These are phyloP conservation scores for Dipodomys ordii DNA, from an alignment of 2,113 vertebrate genomes.

Conservation along the genomic window DNA sequence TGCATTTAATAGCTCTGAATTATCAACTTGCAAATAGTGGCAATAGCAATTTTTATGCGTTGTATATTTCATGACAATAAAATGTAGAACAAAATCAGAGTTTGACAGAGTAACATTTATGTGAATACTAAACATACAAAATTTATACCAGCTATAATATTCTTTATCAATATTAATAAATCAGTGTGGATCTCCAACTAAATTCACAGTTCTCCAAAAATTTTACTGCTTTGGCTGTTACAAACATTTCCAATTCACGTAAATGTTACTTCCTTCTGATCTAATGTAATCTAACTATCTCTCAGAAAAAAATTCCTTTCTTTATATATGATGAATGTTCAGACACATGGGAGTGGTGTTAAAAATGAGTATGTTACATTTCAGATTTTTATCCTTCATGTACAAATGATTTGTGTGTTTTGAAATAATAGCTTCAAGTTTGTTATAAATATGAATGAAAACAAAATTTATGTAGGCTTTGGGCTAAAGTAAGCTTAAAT, in stretches of 20 bases:
- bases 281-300: background rate
- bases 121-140: background rate
- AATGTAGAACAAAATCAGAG: background rate
- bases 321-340: slow-evolving; percentile 16
- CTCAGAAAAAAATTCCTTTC: background rate
- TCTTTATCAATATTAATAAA: background rate
- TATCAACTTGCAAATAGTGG: background rate
- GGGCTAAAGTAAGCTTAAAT: background rate
- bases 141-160: background rate
- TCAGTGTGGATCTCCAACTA: background rate
- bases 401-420: background rate
- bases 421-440: background rate
- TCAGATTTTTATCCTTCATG: background rate
- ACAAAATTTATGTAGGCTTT: background rate
- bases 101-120: background rate
- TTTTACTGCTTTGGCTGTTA: background rate
- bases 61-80: background rate
- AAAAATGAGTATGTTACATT: background rate
- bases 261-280: background rate
- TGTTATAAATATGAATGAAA: slow-evolving; percentile 7
- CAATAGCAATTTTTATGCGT: background rate
- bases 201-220: background rate
- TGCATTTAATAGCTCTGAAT: background rate
- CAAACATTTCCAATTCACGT: background rate
- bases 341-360: background rate